Conservation (phyloP, 2,888 invertebrate species). For the Dioctria linearis region DNA sequence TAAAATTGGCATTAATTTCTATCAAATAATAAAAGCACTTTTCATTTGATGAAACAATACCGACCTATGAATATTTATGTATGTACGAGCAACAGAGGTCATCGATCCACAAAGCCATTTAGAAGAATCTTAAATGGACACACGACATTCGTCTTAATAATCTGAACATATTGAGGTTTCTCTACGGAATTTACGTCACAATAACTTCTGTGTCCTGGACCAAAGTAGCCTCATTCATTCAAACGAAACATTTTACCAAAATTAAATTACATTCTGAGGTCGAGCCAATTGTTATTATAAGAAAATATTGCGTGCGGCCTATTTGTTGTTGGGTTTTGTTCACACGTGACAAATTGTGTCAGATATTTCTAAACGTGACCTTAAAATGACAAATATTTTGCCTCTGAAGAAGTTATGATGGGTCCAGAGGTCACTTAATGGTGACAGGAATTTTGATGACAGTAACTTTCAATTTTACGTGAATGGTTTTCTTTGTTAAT, state of each 20-base stretch:
- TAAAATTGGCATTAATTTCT: no score
- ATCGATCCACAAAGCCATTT: slow-evolving; percentile 18
- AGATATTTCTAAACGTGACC: slow-evolving; percentile 39
- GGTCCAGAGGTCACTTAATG: slow-evolving; percentile 25
- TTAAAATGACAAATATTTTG: slow-evolving; percentile 15
- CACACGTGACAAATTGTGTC: slow-evolving; percentile 47
- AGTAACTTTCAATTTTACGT: no score
- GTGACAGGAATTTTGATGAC: slow-evolving; percentile 1
- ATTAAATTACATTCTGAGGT: slow-evolving; percentile 57
- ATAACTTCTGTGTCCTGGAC: background rate
- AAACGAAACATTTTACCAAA: slow-evolving; percentile 53
- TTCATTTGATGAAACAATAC: no score
- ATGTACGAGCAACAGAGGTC: background rate
- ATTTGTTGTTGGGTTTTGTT: slow-evolving; percentile 8
- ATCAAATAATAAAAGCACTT: no score
- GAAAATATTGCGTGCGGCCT: background rate
- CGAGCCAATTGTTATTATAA: slow-evolving; percentile 7
- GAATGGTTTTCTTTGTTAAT: no score
- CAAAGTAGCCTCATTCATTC: slow-evolving; percentile 53
- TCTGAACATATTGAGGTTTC: slow-evolving; percentile 44
- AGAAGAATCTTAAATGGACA: slow-evolving; percentile 27
- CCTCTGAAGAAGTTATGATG: slow-evolving; percentile 27
- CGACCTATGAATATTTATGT: no score
- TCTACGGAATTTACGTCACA: slow-evolving; percentile 41
- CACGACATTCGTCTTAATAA: slow-evolving; percentile 50